Base-by-base conservation (phyloP, 2,797 vertebrate genomes). In the Ctenosaura bakeri region DNA sequence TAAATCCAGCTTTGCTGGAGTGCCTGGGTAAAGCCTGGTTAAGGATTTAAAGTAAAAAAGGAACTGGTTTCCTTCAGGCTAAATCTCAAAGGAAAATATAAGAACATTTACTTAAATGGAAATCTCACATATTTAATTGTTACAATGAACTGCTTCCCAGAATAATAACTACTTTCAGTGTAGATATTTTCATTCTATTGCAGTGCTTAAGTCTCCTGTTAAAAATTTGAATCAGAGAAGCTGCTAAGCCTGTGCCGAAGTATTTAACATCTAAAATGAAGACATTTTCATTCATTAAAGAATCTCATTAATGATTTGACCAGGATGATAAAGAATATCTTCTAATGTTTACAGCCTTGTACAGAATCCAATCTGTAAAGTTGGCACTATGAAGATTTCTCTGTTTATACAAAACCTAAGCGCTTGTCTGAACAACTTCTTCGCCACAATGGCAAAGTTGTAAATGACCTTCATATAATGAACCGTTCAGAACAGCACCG, bases 71-170 rank as follows among this genome's bases (percentile, higher is more conserved):
- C 35, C 24, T 79, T 89, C 54, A 46, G 59, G 79, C 16, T 52
- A 59, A 59, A 59, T 35, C 4, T 35, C 62, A 54, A 56, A 71
- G 32, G 62, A 38, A 89, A 69, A 42, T 66, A 85, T 78, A 38
- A 46, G 26, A 18, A 80, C 42, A 80, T 56, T 42, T 69, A 86
- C n/a, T 79, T 73, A 42, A 80, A 29, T 24, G 18, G 35, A 86
- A 80, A 59, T 79, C n/a, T 69, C 24, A 46, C n/a, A 59, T 13
- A 71, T 59, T 73, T 85, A 90, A 90, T 85, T n/a, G 80, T 1
- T 8, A 24, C 50, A 86, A 80, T 56, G 29, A 79, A 80, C 73
- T 59, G 42, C 50, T 90, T 85, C 62, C 52, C 29, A 80, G 83
- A 78, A 80, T 69, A 54, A 89, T 42, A 71, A 80, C 50, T 64